These are phyloP conservation scores for Subacronicta megacephala DNA, from an alignment of 2,888 invertebrate species.

Conservation along the genomic window DNA sequence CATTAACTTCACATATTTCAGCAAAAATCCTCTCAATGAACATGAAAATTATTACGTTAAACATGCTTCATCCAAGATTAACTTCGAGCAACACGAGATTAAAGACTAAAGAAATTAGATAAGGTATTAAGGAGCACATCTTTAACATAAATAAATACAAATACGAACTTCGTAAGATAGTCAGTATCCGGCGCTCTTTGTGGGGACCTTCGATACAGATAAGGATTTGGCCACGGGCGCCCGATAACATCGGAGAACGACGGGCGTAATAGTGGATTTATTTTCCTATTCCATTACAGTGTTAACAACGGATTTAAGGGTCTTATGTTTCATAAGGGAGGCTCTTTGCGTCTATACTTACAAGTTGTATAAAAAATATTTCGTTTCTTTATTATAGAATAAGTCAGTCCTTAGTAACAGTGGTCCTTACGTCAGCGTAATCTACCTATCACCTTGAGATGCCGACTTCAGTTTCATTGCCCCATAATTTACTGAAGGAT, in stretches of 20 bases:
- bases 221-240: conserved; percentile 62
- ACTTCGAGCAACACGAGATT: too few relatives aligned
- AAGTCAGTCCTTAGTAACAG: too few relatives aligned
- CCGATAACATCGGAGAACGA: conserved; percentile 56
- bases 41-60: too few relatives aligned
- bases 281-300: conserved; percentile 48
- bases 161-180: conserved; percentile 32
- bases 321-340: conserved; percentile 18
- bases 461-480: too few relatives aligned
- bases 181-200: conserved; percentile 36
- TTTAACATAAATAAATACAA: conserved; percentile 35
- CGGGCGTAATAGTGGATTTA: conserved; percentile 55
- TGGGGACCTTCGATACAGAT: conserved; percentile 60
- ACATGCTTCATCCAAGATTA: neutral
- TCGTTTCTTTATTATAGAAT: too few relatives aligned
- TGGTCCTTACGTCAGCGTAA: too few relatives aligned
- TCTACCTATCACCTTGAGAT: too few relatives aligned
- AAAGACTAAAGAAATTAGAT: conserved; percentile 3
- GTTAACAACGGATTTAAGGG: conserved; percentile 46
- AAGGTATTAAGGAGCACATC: conserved; percentile 24
- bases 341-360: neutral
- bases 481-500: too few relatives aligned
- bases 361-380: neutral
- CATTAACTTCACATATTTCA: too few relatives aligned
- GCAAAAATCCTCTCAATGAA: too few relatives aligned